These are phyloP conservation scores for Microdon myrmicae DNA, from an alignment of 2,888 invertebrate species.

Conservation along the genomic window DNA sequence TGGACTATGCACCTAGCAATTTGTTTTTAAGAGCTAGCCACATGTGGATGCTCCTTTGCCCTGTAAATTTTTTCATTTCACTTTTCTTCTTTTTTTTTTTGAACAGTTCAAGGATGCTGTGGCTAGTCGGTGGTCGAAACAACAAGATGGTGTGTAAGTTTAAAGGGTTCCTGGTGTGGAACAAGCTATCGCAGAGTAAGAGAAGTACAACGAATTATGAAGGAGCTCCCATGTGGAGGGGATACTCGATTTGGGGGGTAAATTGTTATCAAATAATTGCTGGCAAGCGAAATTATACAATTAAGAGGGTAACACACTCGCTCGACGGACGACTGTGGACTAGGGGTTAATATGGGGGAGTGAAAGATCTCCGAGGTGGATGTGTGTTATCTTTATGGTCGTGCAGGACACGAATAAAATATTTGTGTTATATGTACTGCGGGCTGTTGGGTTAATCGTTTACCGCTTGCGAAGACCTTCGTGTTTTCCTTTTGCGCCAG, in stretches of 20 bases:
- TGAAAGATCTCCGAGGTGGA: constrained; percentile 55
- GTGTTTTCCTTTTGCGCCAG: background rate
- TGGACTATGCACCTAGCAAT: constrained; percentile 35
- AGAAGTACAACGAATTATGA: constrained; percentile 35
- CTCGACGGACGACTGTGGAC: constrained; percentile 14
- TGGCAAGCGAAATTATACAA: constrained; percentile 63
- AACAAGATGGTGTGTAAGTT: constrained; percentile 8
- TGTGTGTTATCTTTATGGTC: constrained; percentile 64
- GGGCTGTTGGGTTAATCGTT: constrained; percentile 38
- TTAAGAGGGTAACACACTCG: constrained; percentile 59
- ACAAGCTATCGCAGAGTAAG: constrained; percentile 11
- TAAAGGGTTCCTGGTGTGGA: background rate
- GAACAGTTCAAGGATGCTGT: constrained; percentile 9
- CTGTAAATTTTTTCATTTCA: no score
- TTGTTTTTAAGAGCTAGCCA: constrained; percentile 30
- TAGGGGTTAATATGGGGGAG: constrained; percentile 56
- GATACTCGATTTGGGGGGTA: constrained; percentile 42
- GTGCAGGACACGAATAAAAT: constrained; percentile 52
- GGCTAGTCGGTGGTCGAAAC: constrained; percentile 28
- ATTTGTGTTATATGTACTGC: constrained; percentile 8
- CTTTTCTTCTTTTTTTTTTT: constrained; percentile 18
- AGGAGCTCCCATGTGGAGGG: constrained; percentile 27
- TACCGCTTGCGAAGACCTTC: constrained; percentile 25
- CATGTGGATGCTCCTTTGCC: no score
- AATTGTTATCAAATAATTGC: constrained; percentile 67